These are phyloP conservation scores for Macaca fascicularis DNA, from an alignment of 2,113 vertebrate genomes.

Conservation along the genomic window T2T-MFA8v1.1 NC_088378.1:37965501-37966000, in stretches of 20 bases:
- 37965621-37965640: background rate
- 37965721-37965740: background rate
- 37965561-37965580: background rate
- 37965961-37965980: background rate
- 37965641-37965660: accelerated
- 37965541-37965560: background rate
- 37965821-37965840: conserved; percentile 38
- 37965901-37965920: conserved; percentile 55
- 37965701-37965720: conserved; percentile 25
- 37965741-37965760: background rate
- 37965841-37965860: conserved; percentile 39
- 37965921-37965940: conserved; percentile 42
- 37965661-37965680: background rate
- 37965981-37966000: background rate
- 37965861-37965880: conserved; percentile 42
- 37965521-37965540: background rate
- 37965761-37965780: background rate
- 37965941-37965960: conserved; percentile 37
- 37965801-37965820: conserved; percentile 23
- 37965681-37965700: background rate
- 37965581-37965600: background rate
- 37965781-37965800: conserved; percentile 33
- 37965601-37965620: background rate
- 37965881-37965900: background rate
- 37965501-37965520: background rate